Conservation (phyloP, 2,888 invertebrate genomes). For the Conchocele bisecta region DNA sequence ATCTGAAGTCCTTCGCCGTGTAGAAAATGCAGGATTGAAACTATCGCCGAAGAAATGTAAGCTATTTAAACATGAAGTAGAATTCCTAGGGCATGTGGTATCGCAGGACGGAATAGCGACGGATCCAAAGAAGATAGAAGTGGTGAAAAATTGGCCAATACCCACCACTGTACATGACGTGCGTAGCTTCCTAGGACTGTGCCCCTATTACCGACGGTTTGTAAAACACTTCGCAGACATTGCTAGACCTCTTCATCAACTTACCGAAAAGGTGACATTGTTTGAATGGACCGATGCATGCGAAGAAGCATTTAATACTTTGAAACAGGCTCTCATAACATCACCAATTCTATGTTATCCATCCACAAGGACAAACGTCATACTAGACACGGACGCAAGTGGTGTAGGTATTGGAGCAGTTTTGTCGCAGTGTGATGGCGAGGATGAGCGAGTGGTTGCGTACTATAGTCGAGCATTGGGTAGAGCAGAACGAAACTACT, state of each 20-base stretch:
- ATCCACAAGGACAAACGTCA: neutral
- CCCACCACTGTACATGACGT: neutral
- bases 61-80: neutral
- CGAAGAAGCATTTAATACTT: neutral
- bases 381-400: neutral
- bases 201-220: conserved; percentile 20
- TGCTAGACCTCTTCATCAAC: conserved; percentile 14
- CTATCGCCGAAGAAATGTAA: neutral
- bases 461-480: neutral
- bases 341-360: neutral
- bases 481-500: conserved; percentile 12
- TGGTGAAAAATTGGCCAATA: conserved; percentile 7
- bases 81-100: conserved; percentile 10
- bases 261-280: conserved; percentile 8
- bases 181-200: neutral
- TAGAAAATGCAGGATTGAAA: neutral
- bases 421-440: neutral
- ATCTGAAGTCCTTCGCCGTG: neutral
- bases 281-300: neutral
- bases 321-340: neutral
- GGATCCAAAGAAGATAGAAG: conserved; percentile 5
- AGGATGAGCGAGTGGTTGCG: neutral
- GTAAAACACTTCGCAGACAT: conserved; percentile 3
- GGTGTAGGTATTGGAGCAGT: neutral
- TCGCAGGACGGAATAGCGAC: neutral